Conservation (phyloP, 1,140 invertebrate species). For the Octopus sinensis region DNA sequence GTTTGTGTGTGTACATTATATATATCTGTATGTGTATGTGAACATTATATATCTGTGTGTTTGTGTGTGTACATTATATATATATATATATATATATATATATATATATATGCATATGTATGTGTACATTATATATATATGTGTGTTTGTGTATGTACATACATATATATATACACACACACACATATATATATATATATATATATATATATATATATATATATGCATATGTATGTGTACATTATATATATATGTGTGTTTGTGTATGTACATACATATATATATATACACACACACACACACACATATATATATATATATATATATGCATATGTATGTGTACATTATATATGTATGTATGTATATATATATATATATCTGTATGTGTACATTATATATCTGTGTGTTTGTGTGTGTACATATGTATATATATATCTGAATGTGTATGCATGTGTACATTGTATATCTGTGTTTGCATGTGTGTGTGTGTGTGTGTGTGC, state of each 20-base stretch:
- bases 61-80: neutral
- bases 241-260: neutral
- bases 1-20: neutral
- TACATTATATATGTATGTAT: too few relatives aligned
- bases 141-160: neutral
- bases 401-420: too few relatives aligned
- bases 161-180: neutral
- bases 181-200: neutral
- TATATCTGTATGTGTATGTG: neutral
- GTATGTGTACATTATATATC: too few relatives aligned
- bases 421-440: too few relatives aligned
- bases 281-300: neutral
- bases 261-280: neutral
- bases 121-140: neutral
- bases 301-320: neutral
- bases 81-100: neutral
- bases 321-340: neutral
- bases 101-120: neutral
- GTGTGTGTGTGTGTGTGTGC: too few relatives aligned
- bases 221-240: neutral
- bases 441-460: neutral
- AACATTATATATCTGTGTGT: neutral
- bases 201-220: constrained; percentile 5
- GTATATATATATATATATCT: too few relatives aligned
- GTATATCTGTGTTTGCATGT: neutral